Conservation (phyloP, 2,113 vertebrate species). For the Oreotragus oreotragus region DNA sequence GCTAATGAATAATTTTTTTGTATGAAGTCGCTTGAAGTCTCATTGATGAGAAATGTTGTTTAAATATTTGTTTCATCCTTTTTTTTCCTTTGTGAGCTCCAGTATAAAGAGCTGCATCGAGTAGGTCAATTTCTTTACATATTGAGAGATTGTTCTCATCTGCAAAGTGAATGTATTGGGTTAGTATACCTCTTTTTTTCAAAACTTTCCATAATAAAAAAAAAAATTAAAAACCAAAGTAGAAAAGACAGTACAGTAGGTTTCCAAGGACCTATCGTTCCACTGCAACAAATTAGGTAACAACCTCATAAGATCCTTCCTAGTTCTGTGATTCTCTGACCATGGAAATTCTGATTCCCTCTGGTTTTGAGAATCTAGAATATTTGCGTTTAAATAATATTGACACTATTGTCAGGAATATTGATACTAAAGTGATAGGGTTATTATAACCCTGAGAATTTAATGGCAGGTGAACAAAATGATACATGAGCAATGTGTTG, state of each 20-base stretch:
- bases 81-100: background rate
- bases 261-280: background rate
- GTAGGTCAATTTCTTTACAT: background rate
- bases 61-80: conserved; percentile 37
- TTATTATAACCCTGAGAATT: background rate
- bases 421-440: background rate
- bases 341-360: background rate
- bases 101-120: background rate
- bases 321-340: background rate
- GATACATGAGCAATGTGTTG: background rate
- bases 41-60: background rate
- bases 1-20: conserved; percentile 28
- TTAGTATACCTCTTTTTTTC: background rate
- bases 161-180: background rate
- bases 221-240: background rate
- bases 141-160: background rate
- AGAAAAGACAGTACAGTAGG: background rate
- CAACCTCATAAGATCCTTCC: background rate
- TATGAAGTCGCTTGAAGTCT: conserved; percentile 10
- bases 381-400: background rate
- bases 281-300: background rate
- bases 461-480: conserved; percentile 15
- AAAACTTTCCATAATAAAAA: background rate
- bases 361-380: background rate
- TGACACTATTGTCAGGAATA: background rate